These are phyloP conservation scores for Fregata magnificens DNA, from an alignment of 2,113 vertebrate genomes.

Conservation along the genomic window DNA sequence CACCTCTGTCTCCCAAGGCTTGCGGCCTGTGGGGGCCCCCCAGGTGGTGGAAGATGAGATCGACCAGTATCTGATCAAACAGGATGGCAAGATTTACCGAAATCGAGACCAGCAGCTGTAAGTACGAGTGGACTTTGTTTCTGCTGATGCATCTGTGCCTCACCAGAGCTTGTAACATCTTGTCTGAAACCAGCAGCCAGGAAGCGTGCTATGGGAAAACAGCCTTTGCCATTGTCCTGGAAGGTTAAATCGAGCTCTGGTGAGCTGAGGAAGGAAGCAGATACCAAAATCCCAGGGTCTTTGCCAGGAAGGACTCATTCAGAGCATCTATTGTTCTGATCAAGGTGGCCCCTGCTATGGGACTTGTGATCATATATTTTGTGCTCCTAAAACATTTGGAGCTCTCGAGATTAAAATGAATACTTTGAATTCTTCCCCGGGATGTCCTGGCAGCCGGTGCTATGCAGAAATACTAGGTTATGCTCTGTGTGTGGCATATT, in stretches of 20 bases:
- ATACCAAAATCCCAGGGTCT: conserved; percentile 1
- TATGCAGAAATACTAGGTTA: background rate
- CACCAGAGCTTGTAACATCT: background rate
- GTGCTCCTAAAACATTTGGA: background rate
- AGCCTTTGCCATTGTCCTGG: background rate
- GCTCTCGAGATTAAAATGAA: background rate
- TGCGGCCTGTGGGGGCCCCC: conserved; percentile 76
- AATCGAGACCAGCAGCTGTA: conserved; percentile 92
- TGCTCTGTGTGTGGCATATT: background rate
- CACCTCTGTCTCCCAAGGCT: conserved; percentile 76
- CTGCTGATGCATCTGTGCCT: background rate
- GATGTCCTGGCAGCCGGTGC: background rate
- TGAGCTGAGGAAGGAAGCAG: background rate
- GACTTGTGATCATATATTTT: background rate
- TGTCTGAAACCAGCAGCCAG: background rate
- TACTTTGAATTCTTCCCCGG: background rate
- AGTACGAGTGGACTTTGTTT: conserved; percentile 49
- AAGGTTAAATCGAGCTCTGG: background rate
- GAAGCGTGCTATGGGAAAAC: background rate
- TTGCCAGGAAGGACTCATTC: conserved; percentile 7
- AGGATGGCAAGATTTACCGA: conserved; percentile 97
- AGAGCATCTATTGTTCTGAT: background rate
- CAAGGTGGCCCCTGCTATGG: background rate
- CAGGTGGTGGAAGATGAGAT: conserved; percentile 92
- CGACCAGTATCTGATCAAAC: conserved; percentile 91